These are phyloP conservation scores for Kradibia gibbosae DNA, from an alignment of 1,140 invertebrate genomes.

Conservation along the genomic window DNA sequence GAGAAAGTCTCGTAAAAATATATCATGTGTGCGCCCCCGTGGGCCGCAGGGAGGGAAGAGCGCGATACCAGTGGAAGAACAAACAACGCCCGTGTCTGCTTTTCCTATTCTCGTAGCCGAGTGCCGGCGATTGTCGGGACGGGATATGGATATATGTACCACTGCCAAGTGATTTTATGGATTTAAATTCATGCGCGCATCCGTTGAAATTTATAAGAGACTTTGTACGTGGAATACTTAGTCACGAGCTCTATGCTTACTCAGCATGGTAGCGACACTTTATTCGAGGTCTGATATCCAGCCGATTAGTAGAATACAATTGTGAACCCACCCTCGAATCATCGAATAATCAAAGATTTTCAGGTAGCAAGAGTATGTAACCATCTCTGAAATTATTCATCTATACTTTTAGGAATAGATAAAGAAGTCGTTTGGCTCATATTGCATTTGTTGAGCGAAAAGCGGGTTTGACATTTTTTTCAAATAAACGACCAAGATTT, in stretches of 20 bases:
- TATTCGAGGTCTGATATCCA: neutral
- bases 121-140: neutral
- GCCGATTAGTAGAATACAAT: neutral
- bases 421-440: too few species aligned
- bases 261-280: neutral
- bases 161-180: neutral
- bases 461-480: too few species aligned
- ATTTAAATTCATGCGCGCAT: neutral
- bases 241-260: neutral
- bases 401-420: too few species aligned
- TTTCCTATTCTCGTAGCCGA: neutral
- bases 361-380: neutral
- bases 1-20: conserved; percentile 46
- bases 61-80: neutral
- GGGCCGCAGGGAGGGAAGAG: neutral
- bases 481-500: too few species aligned
- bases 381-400: neutral
- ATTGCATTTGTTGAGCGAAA: too few species aligned
- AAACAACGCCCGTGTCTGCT: neutral
- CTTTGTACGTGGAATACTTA: neutral
- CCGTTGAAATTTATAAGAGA: neutral
- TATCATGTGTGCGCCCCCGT: neutral
- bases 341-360: neutral
- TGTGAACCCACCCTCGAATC: neutral
- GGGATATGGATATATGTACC: neutral